Conservation (phyloP, 2,113 vertebrate genomes). For the Callaeas wilsoni region DNA sequence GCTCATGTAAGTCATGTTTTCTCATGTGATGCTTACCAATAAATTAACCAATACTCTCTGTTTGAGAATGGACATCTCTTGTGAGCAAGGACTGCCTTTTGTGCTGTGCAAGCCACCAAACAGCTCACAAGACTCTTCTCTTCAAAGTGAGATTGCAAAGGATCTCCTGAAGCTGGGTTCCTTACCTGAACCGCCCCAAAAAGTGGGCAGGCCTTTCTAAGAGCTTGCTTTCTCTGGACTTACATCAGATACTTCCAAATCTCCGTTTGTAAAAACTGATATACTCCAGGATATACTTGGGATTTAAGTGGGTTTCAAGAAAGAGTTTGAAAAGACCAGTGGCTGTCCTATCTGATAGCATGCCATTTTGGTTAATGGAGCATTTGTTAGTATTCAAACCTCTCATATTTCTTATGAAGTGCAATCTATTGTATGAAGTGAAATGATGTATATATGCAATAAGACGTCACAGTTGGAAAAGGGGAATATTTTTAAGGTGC, state of each 20-base stretch:
- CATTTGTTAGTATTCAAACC: not conserved
- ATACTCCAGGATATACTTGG: not conserved
- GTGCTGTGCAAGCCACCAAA: not conserved
- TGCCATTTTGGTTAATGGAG: not conserved
- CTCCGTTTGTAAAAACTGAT: not conserved
- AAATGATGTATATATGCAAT: not conserved
- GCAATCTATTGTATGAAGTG: not conserved
- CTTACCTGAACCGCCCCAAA: not conserved
- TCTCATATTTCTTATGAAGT: not conserved
- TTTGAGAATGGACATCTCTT: not conserved
- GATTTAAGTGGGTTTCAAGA: not conserved
- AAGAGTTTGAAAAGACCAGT: not conserved
- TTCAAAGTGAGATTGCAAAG: not conserved
- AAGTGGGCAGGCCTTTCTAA: not conserved
- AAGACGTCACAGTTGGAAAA: not conserved
- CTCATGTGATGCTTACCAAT: not conserved
- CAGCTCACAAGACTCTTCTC: not conserved
- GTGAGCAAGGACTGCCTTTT: not conserved
- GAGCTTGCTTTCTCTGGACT: not conserved
- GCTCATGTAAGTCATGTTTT: not conserved
- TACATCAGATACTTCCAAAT: not conserved
- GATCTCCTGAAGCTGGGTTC: not conserved
- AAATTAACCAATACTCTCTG: not conserved
- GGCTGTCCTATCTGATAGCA: not conserved
- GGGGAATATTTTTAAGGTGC: not conserved